Conservation (phyloP, 2,888 invertebrate genomes). For the Amblyjoppa fuscipennis region DNA sequence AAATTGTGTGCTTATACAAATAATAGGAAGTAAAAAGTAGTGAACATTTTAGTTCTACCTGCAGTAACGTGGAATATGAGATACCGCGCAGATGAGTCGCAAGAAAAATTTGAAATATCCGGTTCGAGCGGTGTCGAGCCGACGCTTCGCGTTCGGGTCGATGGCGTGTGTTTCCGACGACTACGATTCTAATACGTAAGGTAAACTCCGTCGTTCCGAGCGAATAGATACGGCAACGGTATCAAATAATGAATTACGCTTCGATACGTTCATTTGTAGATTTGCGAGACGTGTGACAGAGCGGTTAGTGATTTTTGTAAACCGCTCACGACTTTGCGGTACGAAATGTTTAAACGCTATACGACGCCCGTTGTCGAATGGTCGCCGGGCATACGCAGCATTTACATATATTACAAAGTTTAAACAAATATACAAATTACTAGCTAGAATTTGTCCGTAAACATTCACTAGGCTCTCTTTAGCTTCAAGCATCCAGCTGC, state of each 20-base stretch:
- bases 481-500: conserved; percentile 83
- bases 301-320: not conserved
- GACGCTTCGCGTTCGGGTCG: not conserved
- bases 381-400: conserved; percentile 60
- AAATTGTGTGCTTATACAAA: conserved; percentile 25
- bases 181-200: not conserved
- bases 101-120: not conserved
- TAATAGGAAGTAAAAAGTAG: conserved; percentile 18
- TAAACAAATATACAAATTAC: conserved; percentile 77
- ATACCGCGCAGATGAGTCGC: not conserved
- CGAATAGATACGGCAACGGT: not conserved
- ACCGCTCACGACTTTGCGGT: conserved; percentile 11
- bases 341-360: conserved; percentile 47
- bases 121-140: not conserved
- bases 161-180: not conserved
- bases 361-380: conserved; percentile 21
- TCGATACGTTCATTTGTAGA: not conserved
- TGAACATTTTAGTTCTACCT: conserved; percentile 13
- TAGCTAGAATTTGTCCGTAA: conserved; percentile 66
- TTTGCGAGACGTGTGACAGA: not conserved
- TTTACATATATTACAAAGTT: conserved; percentile 77
- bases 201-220: not conserved
- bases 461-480: conserved; percentile 71
- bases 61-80: conserved; percentile 22
- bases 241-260: not conserved